These are phyloP conservation scores for Lithophane semibrunnea DNA, from an alignment of 2,888 invertebrate genomes.

Conservation along the genomic window DNA sequence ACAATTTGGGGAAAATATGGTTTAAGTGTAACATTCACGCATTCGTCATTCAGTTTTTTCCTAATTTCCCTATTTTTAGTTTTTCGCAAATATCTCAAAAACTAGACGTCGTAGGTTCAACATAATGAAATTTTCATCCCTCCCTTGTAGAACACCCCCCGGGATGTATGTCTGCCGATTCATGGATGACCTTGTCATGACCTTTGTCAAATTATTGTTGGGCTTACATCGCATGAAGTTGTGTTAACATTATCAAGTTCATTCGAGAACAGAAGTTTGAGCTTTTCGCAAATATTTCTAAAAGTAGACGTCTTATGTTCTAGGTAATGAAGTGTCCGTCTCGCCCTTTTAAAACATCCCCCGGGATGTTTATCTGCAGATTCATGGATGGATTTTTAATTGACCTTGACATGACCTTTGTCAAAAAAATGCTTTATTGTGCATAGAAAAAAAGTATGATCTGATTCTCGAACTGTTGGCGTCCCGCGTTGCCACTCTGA, in stretches of 20 bases:
- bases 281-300: neutral
- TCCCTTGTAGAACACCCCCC: neutral
- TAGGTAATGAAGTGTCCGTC: neutral
- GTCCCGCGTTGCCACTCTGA: no score
- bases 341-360: neutral
- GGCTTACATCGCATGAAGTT: no score
- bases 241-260: no score
- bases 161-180: neutral
- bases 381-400: neutral
- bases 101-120: neutral
- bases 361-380: neutral
- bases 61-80: no score
- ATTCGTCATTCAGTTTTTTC: no score
- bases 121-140: neutral
- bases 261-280: no score
- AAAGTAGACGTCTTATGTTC: neutral
- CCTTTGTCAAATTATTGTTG: no score
- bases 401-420: neutral
- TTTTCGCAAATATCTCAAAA: neutral
- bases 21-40: no score
- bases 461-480: neutral
- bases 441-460: neutral
- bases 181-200: no score
- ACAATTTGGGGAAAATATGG: no score
- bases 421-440: neutral